These are phyloP conservation scores for Chionomys nivalis DNA, from an alignment of 2,113 vertebrate genomes.

Conservation along the genomic window DNA sequence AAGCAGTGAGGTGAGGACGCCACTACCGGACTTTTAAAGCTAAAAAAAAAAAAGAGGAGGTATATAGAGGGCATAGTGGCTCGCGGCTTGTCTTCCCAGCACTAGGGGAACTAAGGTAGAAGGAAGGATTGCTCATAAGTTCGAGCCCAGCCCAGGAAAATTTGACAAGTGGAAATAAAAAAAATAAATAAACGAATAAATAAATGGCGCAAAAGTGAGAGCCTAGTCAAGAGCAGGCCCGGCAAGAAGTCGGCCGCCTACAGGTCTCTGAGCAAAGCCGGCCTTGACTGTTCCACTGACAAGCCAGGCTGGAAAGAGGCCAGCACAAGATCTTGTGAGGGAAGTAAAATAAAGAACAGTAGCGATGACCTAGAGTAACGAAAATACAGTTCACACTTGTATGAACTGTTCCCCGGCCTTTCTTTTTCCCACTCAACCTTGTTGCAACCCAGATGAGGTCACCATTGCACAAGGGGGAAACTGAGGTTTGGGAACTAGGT, in stretches of 20 bases:
- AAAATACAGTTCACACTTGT: neutral
- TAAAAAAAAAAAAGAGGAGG: neutral
- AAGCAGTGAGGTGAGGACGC: neutral
- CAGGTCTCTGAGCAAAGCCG: neutral
- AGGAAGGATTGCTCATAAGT: neutral
- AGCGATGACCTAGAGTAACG: neutral
- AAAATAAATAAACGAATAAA: neutral
- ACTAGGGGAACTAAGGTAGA: neutral
- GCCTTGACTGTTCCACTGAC: neutral
- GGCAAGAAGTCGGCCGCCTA: neutral
- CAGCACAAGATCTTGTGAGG: neutral
- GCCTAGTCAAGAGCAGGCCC: neutral
- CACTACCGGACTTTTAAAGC: neutral
- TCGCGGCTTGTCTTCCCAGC: neutral
- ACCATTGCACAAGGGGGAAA: constrained; percentile 48
- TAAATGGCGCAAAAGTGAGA: neutral
- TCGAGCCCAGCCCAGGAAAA: neutral
- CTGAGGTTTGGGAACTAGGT: constrained; percentile 41
- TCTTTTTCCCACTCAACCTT: neutral
- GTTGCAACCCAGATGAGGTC: neutral
- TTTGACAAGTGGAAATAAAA: neutral
- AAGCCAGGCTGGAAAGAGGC: neutral
- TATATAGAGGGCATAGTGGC: neutral
- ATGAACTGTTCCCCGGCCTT: too few relatives aligned
- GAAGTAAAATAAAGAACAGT: neutral